Base-by-base conservation (phyloP, 2,888 invertebrate genomes). In the Conomelus anceps region DNA sequence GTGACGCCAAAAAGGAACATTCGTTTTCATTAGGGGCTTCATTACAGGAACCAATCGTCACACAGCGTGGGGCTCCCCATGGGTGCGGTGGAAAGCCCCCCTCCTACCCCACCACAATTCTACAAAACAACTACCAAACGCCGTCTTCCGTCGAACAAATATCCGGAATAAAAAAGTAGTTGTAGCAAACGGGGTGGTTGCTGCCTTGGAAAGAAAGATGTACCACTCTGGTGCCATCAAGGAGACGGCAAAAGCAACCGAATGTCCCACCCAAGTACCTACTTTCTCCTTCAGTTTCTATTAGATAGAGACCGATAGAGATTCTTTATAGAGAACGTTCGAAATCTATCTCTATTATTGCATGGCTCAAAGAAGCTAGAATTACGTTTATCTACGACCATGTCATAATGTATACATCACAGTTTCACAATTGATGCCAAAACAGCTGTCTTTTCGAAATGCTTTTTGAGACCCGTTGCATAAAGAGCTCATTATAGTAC, bases 11-110 rank as follows among this genome's bases (percentile, higher is more conserved):
- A 63, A 63, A 86, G 23, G 89, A 84, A 90, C 90, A 90, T 90
- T 90, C 90, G 90, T 90, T 90, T 90, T 89, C 90, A 90, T 90
- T 90, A 90, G 89, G 63, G 86, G 86, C 87, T 89, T 90, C 89
- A 89, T 90, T 90, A 89, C 87, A 86, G 17, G 86, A 26, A 86
- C 86, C 86, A 86, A 86, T 86, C 86, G 86, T 86, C 86, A 86
- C 86, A 86, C 26, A 86, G 29, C 86, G 86, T 63, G 63, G n/a
- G 7, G 63, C 63, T 63, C 63, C 63, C 63, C 7, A 0, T 13
- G 11, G 11, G 13, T n/a, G 11, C n/a, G 13, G 11, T 4, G 13
- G n/a, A 3, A n/a, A 4, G 3, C n/a, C 63, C 63, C 63, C 63
- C 3, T n/a, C 6, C 63, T n/a, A 34, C 9, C 63, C 20, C n/a